These are phyloP conservation scores for Sebastes glaucus DNA, from an alignment of 2,797 vertebrate species.

Conservation along the genomic window DNA sequence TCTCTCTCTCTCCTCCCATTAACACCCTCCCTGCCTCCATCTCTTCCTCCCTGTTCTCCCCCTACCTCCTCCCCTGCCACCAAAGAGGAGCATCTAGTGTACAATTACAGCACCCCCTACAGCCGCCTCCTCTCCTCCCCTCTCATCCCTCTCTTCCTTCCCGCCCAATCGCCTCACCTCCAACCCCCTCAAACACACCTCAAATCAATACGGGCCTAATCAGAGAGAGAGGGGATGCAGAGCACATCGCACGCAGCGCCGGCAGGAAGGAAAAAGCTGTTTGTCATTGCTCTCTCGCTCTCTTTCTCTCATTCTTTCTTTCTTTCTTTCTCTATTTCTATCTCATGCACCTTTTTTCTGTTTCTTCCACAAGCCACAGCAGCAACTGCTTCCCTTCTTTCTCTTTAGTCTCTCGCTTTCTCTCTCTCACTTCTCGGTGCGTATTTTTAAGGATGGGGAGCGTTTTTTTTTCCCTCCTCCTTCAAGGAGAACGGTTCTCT, in stretches of 20 bases:
- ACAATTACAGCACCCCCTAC: constrained; percentile 85
- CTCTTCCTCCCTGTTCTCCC: constrained; percentile 66
- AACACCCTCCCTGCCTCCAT: constrained; percentile 35
- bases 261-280: constrained; percentile 89
- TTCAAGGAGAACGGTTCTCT: constrained; percentile 45
- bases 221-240: constrained; percentile 84
- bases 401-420: constrained; percentile 36
- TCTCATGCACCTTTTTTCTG: constrained; percentile 60
- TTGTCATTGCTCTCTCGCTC: constrained; percentile 84
- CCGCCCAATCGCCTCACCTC: constrained; percentile 38
- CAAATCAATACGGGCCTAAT: constrained; percentile 94
- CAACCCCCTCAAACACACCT: constrained; percentile 81
- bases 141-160: constrained; percentile 55
- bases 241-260: constrained; percentile 82
- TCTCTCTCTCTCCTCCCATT: constrained; percentile 41
- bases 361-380: constrained; percentile 57
- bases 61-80: constrained; percentile 66
- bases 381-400: constrained; percentile 56
- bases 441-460: constrained; percentile 63
- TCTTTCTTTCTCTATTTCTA: constrained; percentile 61
- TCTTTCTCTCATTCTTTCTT: constrained; percentile 53
- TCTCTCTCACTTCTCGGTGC: constrained; percentile 42
- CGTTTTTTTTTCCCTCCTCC: constrained; percentile 1
- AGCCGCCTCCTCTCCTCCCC: constrained; percentile 39
- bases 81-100: constrained; percentile 83